These are phyloP conservation scores for Drosophila funebris DNA, from an alignment of 1,140 invertebrate species.

Conservation along the genomic window DNA sequence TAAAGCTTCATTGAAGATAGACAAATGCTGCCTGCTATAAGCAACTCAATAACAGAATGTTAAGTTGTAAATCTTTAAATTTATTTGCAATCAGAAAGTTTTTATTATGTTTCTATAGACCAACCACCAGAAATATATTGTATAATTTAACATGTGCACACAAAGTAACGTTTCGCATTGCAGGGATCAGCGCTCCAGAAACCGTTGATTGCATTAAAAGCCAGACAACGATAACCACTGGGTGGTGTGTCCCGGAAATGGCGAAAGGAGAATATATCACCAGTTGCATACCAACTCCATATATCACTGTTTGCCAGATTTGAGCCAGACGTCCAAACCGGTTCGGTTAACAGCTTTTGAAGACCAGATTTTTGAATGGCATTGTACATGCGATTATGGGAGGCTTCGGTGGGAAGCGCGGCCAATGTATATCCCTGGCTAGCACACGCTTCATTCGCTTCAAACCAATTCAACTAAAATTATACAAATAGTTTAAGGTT, in stretches of 20 bases:
- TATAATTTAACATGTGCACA: not conserved
- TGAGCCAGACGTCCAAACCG: not conserved
- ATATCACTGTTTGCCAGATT: not conserved
- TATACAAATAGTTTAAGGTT: not conserved
- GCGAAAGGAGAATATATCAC: not conserved
- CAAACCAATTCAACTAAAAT: not conserved
- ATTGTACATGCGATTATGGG: not conserved
- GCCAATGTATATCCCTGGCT: not conserved
- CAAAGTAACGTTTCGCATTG: not conserved
- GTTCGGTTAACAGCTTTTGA: not conserved
- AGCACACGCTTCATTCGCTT: constrained; percentile 5
- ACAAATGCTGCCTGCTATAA: not conserved
- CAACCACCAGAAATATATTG: not conserved
- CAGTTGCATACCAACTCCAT: not conserved
- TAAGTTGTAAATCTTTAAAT: not conserved
- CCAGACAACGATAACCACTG: not conserved
- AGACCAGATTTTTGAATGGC: not conserved
- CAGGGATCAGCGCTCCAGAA: not conserved
- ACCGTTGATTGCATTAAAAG: not conserved
- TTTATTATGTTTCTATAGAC: constrained; percentile 2
- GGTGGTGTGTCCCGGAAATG: not conserved
- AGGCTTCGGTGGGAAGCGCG: not conserved
- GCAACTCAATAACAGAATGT: not conserved
- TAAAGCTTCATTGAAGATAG: not conserved
- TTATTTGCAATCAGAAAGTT: constrained; percentile 10